Evolutionary conservation across 2,113 vertebrate species (phyloP).

Genomic region (Pseudorhombus dupliciocellatus): DNA sequence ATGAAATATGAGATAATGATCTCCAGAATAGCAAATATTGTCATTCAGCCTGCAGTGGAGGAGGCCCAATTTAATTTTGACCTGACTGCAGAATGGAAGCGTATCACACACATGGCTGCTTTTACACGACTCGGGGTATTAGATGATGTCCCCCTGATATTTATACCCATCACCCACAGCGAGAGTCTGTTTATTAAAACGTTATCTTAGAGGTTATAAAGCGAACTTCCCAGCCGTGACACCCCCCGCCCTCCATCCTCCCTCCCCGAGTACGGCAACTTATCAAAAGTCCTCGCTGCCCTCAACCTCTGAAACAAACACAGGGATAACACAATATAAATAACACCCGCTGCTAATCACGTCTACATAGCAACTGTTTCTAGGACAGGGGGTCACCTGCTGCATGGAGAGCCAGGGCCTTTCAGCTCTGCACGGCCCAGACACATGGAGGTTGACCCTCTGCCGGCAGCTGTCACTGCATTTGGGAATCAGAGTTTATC

Average conservation of each 20-base stretch:
- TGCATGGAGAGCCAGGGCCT: conserved; percentile 59
- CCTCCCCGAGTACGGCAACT: conserved; percentile 18
- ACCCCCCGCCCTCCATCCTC: too few relatives aligned
- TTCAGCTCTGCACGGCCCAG: conserved; percentile 45
- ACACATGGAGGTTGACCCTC: conserved; percentile 39
- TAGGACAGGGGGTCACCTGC: conserved; percentile 72
- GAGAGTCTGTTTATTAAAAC: conserved; percentile 50
- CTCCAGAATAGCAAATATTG: conserved; percentile 64
- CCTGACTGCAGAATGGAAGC: conserved; percentile 62
- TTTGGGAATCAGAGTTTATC: conserved; percentile 1
- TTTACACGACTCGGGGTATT: conserved; percentile 49
- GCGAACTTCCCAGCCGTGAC: conserved; percentile 34
- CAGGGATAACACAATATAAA: conserved; percentile 69
- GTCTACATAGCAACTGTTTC: conserved; percentile 79
- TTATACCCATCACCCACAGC: conserved; percentile 52
- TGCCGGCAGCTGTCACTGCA: conserved; percentile 47
- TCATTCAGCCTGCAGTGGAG: conserved; percentile 54
- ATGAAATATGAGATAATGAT: conserved; percentile 59
- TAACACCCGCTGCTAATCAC: conserved; percentile 64
- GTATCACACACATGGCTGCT: conserved; percentile 58
- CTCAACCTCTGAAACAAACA: conserved; percentile 62
- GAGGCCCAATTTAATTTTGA: conserved; percentile 57
- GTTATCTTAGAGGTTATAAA: conserved; percentile 51
- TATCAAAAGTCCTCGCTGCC: conserved; percentile 25
- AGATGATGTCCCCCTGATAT: conserved; percentile 63